Evolutionary conservation across 1,140 invertebrate species (phyloP).

Genomic region (Notospermus geniculatus): DNA sequence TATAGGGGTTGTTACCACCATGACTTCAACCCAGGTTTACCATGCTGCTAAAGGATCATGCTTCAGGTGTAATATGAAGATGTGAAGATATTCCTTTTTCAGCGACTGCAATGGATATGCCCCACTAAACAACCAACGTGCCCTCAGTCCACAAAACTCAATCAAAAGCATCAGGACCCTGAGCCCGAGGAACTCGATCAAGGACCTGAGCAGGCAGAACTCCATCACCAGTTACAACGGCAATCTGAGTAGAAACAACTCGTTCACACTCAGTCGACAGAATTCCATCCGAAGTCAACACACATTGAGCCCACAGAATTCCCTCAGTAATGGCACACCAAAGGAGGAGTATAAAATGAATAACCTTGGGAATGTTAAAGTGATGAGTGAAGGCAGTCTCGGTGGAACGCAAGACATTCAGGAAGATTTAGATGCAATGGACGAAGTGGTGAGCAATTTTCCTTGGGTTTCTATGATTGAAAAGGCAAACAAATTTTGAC

Average conservation of each 20-base stretch:
- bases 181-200: slow-evolving; percentile 72
- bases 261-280: slow-evolving; percentile 48
- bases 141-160: slow-evolving; percentile 56
- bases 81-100: slow-evolving; percentile 25
- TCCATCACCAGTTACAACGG: slow-evolving; percentile 45
- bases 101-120: slow-evolving; percentile 70
- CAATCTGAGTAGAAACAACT: slow-evolving; percentile 34
- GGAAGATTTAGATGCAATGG: slow-evolving; percentile 48
- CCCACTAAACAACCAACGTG: slow-evolving; percentile 53
- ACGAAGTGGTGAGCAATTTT: slow-evolving; percentile 52
- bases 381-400: slow-evolving; percentile 20
- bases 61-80: too few relatives aligned
- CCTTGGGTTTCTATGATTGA: too few relatives aligned
- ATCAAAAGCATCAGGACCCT: slow-evolving; percentile 49
- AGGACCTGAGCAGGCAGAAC: slow-evolving; percentile 50
- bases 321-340: slow-evolving; percentile 34
- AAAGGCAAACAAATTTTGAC: too few relatives aligned
- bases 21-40: too few relatives aligned
- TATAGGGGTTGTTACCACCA: too few relatives aligned
- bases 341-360: slow-evolving; percentile 56
- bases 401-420: slow-evolving; percentile 31
- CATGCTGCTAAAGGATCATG: too few relatives aligned
- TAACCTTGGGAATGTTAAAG: slow-evolving; percentile 37
- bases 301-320: slow-evolving; percentile 36
- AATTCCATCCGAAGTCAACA: slow-evolving; percentile 49